phyloP scores from a whole-genome alignment of 2,888 invertebrate species.

The Myathropa florea region DNA sequence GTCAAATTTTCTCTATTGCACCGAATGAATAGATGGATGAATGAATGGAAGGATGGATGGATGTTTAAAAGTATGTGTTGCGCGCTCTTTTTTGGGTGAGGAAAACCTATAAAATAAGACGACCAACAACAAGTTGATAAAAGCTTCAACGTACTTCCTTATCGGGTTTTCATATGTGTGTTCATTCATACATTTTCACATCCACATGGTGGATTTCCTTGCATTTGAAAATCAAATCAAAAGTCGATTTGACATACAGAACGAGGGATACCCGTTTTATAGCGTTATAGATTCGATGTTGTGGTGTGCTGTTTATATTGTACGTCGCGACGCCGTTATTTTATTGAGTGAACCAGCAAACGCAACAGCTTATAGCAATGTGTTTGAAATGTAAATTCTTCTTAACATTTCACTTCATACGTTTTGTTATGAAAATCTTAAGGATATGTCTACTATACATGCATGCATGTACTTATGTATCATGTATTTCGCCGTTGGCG shows the following conservation, averaged over 20 bases:
- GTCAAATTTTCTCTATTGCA: constrained; percentile 25
- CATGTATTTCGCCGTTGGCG: constrained; percentile 5
- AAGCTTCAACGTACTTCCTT: constrained; percentile 7
- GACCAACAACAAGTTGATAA: constrained; percentile 45
- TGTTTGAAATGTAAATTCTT: constrained; percentile 51
- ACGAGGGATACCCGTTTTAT: background rate
- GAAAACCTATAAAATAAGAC: constrained; percentile 48
- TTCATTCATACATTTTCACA: constrained; percentile 25
- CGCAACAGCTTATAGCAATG: constrained; percentile 54
- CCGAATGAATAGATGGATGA: background rate
- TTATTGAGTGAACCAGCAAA: constrained; percentile 23
- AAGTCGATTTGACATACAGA: constrained; percentile 70
- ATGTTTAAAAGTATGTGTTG: background rate
- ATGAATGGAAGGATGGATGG: background rate
- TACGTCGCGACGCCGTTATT: constrained; percentile 44
- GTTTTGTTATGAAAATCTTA: background rate
- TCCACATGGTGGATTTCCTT: constrained; percentile 27
- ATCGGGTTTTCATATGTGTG: background rate
- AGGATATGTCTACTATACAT: background rate
- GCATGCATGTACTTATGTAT: background rate
- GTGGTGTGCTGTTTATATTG: background rate
- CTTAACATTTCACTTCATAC: constrained; percentile 25
- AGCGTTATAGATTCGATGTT: constrained; percentile 27
- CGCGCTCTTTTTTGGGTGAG: constrained; percentile 41
- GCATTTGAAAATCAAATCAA: constrained; percentile 66